phyloP scores from a whole-genome alignment of 2,113 vertebrate genomes.

The Meriones unguiculatus region DNA sequence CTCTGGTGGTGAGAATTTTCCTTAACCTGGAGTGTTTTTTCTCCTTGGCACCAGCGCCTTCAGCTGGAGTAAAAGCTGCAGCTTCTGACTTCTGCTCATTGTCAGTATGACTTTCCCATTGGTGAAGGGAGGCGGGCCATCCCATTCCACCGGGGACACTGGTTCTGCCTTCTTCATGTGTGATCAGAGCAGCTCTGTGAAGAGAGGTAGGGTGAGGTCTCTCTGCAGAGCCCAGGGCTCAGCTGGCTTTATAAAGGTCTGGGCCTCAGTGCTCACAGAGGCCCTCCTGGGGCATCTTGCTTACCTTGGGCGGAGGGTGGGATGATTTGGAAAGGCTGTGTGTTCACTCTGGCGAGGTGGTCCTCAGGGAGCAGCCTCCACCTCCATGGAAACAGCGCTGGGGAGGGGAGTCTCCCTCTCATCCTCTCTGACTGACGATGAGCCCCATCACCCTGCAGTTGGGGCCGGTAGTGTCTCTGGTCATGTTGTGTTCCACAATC shows the following conservation, averaged over 20 bases:
- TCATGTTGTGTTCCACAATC: not conserved
- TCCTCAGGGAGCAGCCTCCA: accelerated
- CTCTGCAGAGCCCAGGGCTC: not conserved
- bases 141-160: accelerated
- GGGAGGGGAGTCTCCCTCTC: accelerated
- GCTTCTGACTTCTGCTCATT: accelerated
- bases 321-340: not conserved
- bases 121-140: not conserved
- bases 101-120: accelerated
- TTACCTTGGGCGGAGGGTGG: not conserved
- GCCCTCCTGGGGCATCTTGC: not conserved
- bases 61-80: accelerated
- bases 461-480: accelerated
- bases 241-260: slow-evolving; percentile 52
- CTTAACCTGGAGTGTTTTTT: not conserved
- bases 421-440: not conserved
- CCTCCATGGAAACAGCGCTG: accelerated
- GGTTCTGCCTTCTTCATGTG: not conserved
- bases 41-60: not conserved
- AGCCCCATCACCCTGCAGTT: not conserved
- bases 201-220: not conserved
- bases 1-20: not conserved
- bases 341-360: not conserved
- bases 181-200: not conserved
- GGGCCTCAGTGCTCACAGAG: slow-evolving; percentile 42